phyloP scores from a whole-genome alignment of 1,140 invertebrate species.

The Manduca sexta region DNA sequence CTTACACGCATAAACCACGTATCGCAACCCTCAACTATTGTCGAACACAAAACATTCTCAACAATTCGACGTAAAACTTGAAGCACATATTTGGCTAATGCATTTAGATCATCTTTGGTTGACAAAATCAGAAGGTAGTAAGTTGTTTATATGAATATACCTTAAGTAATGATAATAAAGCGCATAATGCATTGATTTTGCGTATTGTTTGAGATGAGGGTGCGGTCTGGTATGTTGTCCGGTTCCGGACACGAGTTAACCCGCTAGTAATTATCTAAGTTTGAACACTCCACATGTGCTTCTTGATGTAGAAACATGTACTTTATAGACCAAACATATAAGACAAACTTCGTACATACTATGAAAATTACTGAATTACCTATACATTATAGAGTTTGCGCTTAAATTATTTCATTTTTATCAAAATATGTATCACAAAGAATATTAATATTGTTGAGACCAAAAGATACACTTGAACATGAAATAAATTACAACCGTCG shows the following conservation, averaged over 20 bases:
- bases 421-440: too few relatives aligned
- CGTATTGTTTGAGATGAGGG: constrained; percentile 43
- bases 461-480: too few relatives aligned
- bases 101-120: constrained; percentile 33
- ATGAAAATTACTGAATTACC: too few relatives aligned
- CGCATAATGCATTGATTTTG: too few relatives aligned
- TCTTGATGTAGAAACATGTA: constrained; percentile 12
- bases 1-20: constrained; percentile 68
- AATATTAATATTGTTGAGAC: too few relatives aligned
- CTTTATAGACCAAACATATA: too few relatives aligned
- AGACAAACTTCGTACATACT: too few relatives aligned
- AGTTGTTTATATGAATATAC: too few relatives aligned
- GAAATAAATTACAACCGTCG: too few relatives aligned
- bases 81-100: constrained; percentile 47
- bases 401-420: too few relatives aligned
- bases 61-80: constrained; percentile 35
- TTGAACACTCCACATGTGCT: constrained; percentile 28
- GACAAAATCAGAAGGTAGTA: not conserved
- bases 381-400: too few relatives aligned
- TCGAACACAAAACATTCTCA: constrained; percentile 38
- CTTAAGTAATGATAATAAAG: too few relatives aligned
- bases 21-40: constrained; percentile 38
- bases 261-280: constrained; percentile 63
- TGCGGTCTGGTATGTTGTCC: constrained; percentile 58
- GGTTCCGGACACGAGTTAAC: constrained; percentile 55